These are phyloP conservation scores for Felis catus DNA, from an alignment of 2,113 vertebrate genomes.

Conservation along the genomic window F.catus_Fca126_mat1.0 CM031417.1:126111001-126111500, in stretches of 20 bases:
- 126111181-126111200: neutral
- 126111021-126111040: neutral
- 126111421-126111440: neutral
- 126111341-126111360: neutral
- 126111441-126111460: neutral
- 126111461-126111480: neutral
- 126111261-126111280: neutral
- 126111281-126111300: neutral
- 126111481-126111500: neutral
- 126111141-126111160: neutral
- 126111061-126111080: neutral
- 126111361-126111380: neutral
- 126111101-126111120: neutral
- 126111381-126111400: accelerated
- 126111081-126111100: neutral
- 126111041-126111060: neutral
- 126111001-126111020: neutral
- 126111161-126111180: neutral
- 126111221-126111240: neutral
- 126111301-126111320: neutral
- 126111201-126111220: neutral
- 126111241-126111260: neutral
- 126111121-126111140: neutral
- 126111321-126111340: neutral
- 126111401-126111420: neutral